Conservation (phyloP, 1,140 invertebrate genomes). For the Acromyrmex echinatior region DNA sequence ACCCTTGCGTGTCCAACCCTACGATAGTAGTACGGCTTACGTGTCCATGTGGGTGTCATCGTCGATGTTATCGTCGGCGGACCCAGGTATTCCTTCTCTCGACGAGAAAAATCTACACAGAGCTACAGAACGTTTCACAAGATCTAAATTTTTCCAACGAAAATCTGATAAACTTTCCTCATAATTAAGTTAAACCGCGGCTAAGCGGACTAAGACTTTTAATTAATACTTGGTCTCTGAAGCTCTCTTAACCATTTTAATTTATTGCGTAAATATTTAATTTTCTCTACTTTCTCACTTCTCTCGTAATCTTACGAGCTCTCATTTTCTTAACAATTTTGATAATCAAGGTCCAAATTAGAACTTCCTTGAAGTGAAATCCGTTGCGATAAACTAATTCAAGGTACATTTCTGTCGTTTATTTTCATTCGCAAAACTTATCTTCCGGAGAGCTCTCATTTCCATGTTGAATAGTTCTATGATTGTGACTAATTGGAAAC, state of each 20-base stretch:
- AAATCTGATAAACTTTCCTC: constrained; percentile 26
- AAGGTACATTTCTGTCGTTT: not conserved
- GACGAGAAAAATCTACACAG: constrained; percentile 5
- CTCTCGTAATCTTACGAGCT: not conserved
- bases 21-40: constrained; percentile 22
- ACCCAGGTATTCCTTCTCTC: not conserved
- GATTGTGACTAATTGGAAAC: not conserved
- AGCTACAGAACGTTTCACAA: constrained; percentile 22
- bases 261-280: constrained; percentile 7
- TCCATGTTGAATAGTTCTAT: not conserved
- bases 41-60: constrained; percentile 54
- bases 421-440: not conserved
- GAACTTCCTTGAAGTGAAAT: not conserved
- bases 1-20: constrained; percentile 48
- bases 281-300: not conserved
- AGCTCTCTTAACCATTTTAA: constrained; percentile 11
- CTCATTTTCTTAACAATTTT: constrained; percentile 11
- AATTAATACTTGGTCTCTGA: constrained; percentile 21
- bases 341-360: constrained; percentile 12
- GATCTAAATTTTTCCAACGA: constrained; percentile 5
- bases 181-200: not conserved
- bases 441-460: not conserved
- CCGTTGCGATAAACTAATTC: not conserved
- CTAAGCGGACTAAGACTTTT: constrained; percentile 13
- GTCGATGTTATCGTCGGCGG: constrained; percentile 43